Evolutionary conservation across 2,797 vertebrate genomes (phyloP).

Genomic region (Notolabrus celidotus): DNA sequence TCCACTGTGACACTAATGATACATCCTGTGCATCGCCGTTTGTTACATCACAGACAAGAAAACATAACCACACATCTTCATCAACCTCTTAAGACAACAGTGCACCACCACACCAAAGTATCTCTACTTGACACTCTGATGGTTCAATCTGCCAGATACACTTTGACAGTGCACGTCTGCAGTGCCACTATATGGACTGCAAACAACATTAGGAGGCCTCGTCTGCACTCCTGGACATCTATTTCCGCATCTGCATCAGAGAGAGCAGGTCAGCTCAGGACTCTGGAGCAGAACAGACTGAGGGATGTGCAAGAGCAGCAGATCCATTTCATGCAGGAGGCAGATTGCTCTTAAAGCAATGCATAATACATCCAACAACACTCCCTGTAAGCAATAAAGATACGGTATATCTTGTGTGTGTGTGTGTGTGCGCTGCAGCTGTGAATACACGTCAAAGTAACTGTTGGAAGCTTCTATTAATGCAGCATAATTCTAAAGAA

Average conservation of each 20-base stretch:
- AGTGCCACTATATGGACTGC: constrained; percentile 12
- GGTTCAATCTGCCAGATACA: constrained; percentile 10
- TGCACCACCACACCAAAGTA: constrained; percentile 15
- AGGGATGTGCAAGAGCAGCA: neutral
- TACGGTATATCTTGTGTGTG: too few species aligned
- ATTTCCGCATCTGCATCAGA: constrained; percentile 17
- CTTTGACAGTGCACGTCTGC: neutral
- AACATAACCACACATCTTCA: neutral
- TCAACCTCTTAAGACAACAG: constrained; percentile 36
- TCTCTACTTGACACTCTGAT: constrained; percentile 2
- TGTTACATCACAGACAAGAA: constrained; percentile 1
- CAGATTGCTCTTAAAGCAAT: constrained; percentile 26
- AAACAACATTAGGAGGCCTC: constrained; percentile 29
- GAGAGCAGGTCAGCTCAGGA: neutral
- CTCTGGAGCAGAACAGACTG: too few species aligned
- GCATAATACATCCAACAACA: neutral
- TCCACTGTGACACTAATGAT: constrained; percentile 9
- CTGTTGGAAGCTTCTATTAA: too few species aligned
- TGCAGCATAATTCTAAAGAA: too few species aligned
- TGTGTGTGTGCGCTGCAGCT: neutral
- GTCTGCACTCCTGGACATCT: constrained; percentile 22
- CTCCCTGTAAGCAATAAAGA: neutral
- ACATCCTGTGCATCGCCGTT: neutral
- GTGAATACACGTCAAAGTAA: too few species aligned
- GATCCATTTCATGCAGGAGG: neutral